phyloP scores from a whole-genome alignment of 2,797 vertebrate genomes.

The Trematomus bernacchii region DNA sequence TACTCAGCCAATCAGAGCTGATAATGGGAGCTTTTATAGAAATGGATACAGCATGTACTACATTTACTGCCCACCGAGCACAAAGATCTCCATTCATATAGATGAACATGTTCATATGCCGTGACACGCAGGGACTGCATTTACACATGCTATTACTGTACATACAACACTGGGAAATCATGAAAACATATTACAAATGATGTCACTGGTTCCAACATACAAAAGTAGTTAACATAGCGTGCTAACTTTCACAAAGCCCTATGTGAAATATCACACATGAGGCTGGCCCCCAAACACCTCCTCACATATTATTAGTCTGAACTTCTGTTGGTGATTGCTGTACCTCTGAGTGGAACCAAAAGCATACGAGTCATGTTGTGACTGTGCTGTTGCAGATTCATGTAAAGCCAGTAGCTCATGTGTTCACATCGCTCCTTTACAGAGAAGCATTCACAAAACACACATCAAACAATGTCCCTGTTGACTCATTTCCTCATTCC shows the following conservation, averaged over 20 bases:
- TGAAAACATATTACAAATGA: neutral
- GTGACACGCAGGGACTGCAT: neutral
- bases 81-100: conserved; percentile 34
- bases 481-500: conserved; percentile 4
- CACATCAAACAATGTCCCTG: neutral
- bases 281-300: conserved; percentile 42
- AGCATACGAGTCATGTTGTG: conserved; percentile 1
- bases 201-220: conserved; percentile 20
- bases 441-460: neutral
- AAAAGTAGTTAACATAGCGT: conserved; percentile 22
- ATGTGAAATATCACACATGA: conserved; percentile 74
- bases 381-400: neutral
- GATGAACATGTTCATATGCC: neutral
- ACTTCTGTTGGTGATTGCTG: conserved; percentile 6
- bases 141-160: neutral
- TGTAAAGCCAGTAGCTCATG: conserved; percentile 16
- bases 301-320: conserved; percentile 38
- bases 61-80: conserved; percentile 1
- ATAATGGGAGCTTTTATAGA: neutral
- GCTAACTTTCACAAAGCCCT: conserved; percentile 51
- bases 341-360: neutral
- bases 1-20: neutral
- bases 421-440: neutral
- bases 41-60: neutral
- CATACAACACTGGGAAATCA: neutral